Conservation (phyloP, 2,113 vertebrate genomes). For the Oryzias woworae region DNA sequence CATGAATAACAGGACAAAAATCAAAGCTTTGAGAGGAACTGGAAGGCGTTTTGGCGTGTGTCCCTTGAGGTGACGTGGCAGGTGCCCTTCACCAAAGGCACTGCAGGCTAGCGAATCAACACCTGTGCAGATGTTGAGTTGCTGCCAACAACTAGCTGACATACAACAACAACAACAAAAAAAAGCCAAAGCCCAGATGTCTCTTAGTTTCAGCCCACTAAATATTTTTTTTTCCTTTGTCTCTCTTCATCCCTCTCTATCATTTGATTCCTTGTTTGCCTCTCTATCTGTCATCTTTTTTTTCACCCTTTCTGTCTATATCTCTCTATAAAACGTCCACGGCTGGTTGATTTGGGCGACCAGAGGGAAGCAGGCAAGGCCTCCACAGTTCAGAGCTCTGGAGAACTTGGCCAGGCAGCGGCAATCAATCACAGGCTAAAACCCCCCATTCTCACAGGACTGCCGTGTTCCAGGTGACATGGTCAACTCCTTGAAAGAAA, state of each 20-base stretch:
- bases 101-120: slow-evolving; percentile 12
- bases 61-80: slow-evolving; percentile 23
- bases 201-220: neutral
- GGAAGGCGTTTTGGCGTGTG: slow-evolving; percentile 20
- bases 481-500: slow-evolving; percentile 56
- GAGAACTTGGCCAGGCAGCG: slow-evolving; percentile 58
- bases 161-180: neutral
- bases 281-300: slow-evolving; percentile 22
- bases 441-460: slow-evolving; percentile 51
- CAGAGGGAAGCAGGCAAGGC: slow-evolving; percentile 53
- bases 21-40: neutral
- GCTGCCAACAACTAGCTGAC: slow-evolving; percentile 15
- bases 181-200: neutral
- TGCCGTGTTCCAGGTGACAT: slow-evolving; percentile 51
- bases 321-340: slow-evolving; percentile 53
- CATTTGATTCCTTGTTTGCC: slow-evolving; percentile 21
- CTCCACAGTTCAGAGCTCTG: slow-evolving; percentile 64
- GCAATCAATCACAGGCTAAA: slow-evolving; percentile 70
- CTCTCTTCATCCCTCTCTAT: slow-evolving; percentile 6
- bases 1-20: too few relatives aligned
- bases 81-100: slow-evolving; percentile 35
- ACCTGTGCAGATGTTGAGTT: slow-evolving; percentile 11
- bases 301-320: slow-evolving; percentile 3
- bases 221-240: slow-evolving; percentile 3
- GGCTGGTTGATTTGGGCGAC: slow-evolving; percentile 66